A percentile compares a stretch with the other conserved stretches of the same genome.
phyloP scores from a whole-genome alignment of 2,797 vertebrate species.

The Podarcis siculus region DNA sequence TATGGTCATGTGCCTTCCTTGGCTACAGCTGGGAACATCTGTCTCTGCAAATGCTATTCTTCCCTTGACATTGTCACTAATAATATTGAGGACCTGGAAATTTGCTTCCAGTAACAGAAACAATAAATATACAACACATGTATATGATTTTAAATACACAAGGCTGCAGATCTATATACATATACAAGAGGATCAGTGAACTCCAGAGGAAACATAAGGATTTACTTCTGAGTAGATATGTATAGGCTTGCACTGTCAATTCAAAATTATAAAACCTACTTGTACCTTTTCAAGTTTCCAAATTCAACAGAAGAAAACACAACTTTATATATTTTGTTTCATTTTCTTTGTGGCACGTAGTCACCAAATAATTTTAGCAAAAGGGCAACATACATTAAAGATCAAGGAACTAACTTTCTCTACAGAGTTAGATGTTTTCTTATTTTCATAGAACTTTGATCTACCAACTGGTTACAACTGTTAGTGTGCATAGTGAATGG shows the following conservation, averaged over 20 bases:
- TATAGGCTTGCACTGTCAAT: background rate
- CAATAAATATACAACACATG: background rate
- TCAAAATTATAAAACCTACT: background rate
- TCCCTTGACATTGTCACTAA: background rate
- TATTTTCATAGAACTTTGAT: background rate
- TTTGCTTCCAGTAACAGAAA: background rate
- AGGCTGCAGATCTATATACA: too few species aligned
- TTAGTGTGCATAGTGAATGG: background rate
- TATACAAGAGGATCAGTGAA: background rate
- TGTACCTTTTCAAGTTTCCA: too few species aligned
- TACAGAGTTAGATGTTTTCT: background rate
- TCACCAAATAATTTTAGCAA: background rate
- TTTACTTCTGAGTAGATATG: background rate
- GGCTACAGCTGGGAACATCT: background rate
- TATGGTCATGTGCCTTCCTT: background rate
- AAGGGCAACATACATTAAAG: background rate
- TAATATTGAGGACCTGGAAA: background rate
- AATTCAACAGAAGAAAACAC: too few species aligned
- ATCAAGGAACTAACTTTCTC: background rate
- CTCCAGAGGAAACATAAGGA: background rate
- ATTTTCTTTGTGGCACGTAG: background rate
- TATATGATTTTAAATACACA: background rate
- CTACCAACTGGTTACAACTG: background rate
- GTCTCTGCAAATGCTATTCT: background rate
- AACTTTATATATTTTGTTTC: background rate